Evolutionary conservation across 2,797 vertebrate genomes (phyloP).

Genomic region (Margarornis squamiger): DNA sequence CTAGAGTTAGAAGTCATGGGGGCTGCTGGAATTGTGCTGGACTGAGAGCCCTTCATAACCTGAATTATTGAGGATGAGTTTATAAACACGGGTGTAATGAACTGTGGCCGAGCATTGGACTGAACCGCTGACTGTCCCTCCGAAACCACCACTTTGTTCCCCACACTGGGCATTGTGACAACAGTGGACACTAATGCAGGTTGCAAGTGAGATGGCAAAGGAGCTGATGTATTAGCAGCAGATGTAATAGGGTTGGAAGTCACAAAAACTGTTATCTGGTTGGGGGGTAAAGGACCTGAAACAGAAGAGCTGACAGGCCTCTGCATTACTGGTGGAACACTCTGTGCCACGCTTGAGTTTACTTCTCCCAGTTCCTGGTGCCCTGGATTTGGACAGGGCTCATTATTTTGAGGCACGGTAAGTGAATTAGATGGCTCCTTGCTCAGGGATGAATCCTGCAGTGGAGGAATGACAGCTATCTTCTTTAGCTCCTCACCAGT

Average conservation of each 20-base stretch:
- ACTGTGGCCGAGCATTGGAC: constrained; percentile 83
- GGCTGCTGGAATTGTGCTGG: constrained; percentile 80
- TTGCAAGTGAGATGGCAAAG: constrained; percentile 81
- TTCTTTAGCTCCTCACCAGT: constrained; percentile 77
- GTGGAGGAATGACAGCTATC: constrained; percentile 69
- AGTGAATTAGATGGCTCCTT: constrained; percentile 74
- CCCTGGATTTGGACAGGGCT: constrained; percentile 63
- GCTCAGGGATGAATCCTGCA: constrained; percentile 67
- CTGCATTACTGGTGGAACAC: constrained; percentile 84
- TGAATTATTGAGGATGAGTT: constrained; percentile 92
- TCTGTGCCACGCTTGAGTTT: constrained; percentile 70
- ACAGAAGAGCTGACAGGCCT: constrained; percentile 86
- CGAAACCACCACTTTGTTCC: constrained; percentile 84
- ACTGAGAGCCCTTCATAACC: constrained; percentile 84
- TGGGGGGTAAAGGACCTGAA: constrained; percentile 80
- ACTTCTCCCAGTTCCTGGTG: constrained; percentile 74
- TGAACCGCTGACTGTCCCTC: constrained; percentile 81
- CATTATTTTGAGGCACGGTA: constrained; percentile 70
- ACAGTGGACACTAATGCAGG: constrained; percentile 88
- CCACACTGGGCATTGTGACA: constrained; percentile 85
- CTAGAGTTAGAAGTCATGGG: constrained; percentile 85
- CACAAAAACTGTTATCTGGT: constrained; percentile 95
- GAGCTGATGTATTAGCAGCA: constrained; percentile 81
- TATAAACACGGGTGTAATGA: constrained; percentile 92
- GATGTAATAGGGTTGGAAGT: constrained; percentile 93